Conservation (phyloP, 1,140 invertebrate species). For the roundworm (Caenorhabditis elegans) region WBcel235 BX284604.4:12543501-12544000, state of each 20-base stretch:
- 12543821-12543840: conserved; percentile 19
- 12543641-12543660: neutral
- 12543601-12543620: conserved; percentile 25
- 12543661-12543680: neutral
- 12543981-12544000: too few relatives aligned
- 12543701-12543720: conserved; percentile 30
- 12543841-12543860: neutral
- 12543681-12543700: neutral
- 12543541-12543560: neutral
- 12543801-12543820: conserved; percentile 3
- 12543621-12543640: neutral
- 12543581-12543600: conserved; percentile 51
- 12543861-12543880: too few relatives aligned
- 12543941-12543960: too few relatives aligned
- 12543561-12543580: conserved; percentile 17
- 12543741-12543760: neutral
- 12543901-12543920: too few relatives aligned
- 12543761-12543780: neutral
- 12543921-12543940: too few relatives aligned
- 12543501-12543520: conserved; percentile 48
- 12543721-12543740: conserved; percentile 16
- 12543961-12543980: too few relatives aligned
- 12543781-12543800: neutral
- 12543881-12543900: too few relatives aligned
- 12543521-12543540: conserved; percentile 27